A percentile compares a stretch with the other conserved stretches of the same genome.
phyloP scores from a whole-genome alignment of 2,888 invertebrate species.

The Euplexia lucipara region DNA sequence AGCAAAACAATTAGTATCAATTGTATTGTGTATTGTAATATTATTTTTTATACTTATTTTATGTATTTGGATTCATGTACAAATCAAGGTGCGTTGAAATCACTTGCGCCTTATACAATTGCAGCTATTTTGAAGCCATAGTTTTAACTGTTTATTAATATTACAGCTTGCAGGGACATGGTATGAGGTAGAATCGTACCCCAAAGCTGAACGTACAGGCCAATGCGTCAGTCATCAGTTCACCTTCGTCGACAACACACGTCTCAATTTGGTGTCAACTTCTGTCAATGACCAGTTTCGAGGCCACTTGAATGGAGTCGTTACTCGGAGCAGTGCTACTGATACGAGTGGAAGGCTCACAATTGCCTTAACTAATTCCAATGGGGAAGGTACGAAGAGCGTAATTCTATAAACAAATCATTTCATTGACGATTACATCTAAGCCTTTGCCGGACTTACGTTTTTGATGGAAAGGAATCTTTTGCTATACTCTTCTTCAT shows the following conservation, averaged over 20 bases:
- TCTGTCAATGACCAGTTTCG: slow-evolving; percentile 71
- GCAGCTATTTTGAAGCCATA: background rate
- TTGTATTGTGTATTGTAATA: too few relatives aligned
- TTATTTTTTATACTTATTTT: too few relatives aligned
- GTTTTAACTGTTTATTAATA: background rate
- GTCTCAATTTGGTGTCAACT: slow-evolving; percentile 69
- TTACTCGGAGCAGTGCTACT: slow-evolving; percentile 63
- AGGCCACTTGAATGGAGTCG: slow-evolving; percentile 61
- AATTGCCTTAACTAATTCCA: slow-evolving; percentile 64
- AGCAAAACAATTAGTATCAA: too few relatives aligned
- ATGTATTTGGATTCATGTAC: too few relatives aligned
- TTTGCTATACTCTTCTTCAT: too few relatives aligned
- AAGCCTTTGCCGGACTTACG: too few relatives aligned
- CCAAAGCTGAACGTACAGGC: slow-evolving; percentile 74
- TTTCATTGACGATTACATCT: too few relatives aligned
- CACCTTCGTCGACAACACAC: slow-evolving; percentile 57
- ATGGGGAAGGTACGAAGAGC: slow-evolving; percentile 65
- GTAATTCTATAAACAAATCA: background rate
- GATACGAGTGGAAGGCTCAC: slow-evolving; percentile 74
- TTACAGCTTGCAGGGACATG: slow-evolving; percentile 79
- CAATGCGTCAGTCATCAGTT: slow-evolving; percentile 78
- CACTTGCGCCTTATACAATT: too few relatives aligned
- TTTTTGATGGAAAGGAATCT: background rate
- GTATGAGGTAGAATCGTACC: slow-evolving; percentile 80
- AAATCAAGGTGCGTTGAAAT: too few relatives aligned